Percentiles rank a stretch among this genome's conserved stretches.
Conservation (phyloP, 1,140 invertebrate genomes). For the Ips typographus region DNA sequence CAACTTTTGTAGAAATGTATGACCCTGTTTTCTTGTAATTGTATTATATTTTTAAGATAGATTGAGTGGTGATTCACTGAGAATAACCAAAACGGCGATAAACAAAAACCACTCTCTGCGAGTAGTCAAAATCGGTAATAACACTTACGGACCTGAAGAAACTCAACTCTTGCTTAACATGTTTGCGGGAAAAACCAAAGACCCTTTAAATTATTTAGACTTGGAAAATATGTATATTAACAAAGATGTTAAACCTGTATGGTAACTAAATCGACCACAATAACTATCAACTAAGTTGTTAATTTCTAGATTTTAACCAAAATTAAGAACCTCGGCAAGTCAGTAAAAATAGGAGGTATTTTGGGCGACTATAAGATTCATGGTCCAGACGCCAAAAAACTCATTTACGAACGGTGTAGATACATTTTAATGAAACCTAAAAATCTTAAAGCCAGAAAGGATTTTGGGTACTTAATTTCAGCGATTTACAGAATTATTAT, state of each 20-base stretch:
- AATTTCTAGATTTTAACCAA: conserved; percentile 42
- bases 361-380: conserved; percentile 52
- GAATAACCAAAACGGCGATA: conserved; percentile 33
- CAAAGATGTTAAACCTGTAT: conserved; percentile 47
- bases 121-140: conserved; percentile 53
- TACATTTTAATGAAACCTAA: conserved; percentile 53
- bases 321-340: conserved; percentile 44
- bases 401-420: conserved; percentile 54
- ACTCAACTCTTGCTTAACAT: conserved; percentile 39
- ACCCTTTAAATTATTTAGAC: conserved; percentile 48
- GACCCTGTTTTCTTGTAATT: too few species aligned
- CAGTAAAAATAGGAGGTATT: conserved; percentile 52
- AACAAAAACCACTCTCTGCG: conserved; percentile 49
- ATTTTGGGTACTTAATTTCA: conserved; percentile 50
- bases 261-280: background rate
- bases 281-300: background rate
- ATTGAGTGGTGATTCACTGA: conserved; percentile 30
- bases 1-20: background rate
- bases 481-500: conserved; percentile 20
- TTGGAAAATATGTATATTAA: conserved; percentile 53
- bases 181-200: conserved; percentile 20
- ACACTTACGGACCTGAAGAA: conserved; percentile 52
- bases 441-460: conserved; percentile 49
- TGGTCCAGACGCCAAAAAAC: conserved; percentile 51
- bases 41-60: conserved; percentile 21